A percentile compares a stretch with the other conserved stretches of the same genome.
Evolutionary conservation across 2,113 vertebrate species (phyloP).

Genomic region (Callipepla squamata): DNA sequence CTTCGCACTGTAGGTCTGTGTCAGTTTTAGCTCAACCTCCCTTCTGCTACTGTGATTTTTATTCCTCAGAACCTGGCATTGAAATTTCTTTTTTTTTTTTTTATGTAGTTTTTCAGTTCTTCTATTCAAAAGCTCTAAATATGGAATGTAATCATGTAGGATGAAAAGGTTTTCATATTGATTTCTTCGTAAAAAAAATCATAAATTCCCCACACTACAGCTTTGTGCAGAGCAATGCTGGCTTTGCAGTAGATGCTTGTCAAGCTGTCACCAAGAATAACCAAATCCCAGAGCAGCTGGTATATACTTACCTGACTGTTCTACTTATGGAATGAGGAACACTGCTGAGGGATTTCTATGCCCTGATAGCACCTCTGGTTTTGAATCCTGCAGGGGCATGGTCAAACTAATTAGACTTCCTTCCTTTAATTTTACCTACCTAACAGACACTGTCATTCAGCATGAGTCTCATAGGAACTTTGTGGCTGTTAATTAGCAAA

Average conservation of each 20-base stretch:
- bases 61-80: not conserved
- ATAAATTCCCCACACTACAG: not conserved
- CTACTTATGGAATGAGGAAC: not conserved
- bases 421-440: slow-evolving; percentile 30
- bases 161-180: not conserved
- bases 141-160: not conserved
- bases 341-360: not conserved
- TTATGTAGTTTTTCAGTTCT: not conserved
- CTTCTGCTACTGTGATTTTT: not conserved
- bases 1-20: not conserved
- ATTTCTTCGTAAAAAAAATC: not conserved
- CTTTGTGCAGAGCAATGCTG: not conserved
- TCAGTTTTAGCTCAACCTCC: not conserved
- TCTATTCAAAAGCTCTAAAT: not conserved
- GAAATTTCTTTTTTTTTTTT: not conserved
- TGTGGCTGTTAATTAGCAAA: slow-evolving; percentile 45
- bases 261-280: not conserved
- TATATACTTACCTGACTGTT: not conserved
- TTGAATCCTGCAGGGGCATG: not conserved
- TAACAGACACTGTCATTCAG: slow-evolving; percentile 10
- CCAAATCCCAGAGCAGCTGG: not conserved
- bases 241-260: not conserved
- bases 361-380: not conserved
- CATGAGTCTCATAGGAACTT: not conserved
- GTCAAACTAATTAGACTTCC: slow-evolving; percentile 39